These are phyloP conservation scores for Mesocentrotus franciscanus DNA, from an alignment of 53 echinoderm and acorn worm species.

Conservation along the genomic window DNA sequence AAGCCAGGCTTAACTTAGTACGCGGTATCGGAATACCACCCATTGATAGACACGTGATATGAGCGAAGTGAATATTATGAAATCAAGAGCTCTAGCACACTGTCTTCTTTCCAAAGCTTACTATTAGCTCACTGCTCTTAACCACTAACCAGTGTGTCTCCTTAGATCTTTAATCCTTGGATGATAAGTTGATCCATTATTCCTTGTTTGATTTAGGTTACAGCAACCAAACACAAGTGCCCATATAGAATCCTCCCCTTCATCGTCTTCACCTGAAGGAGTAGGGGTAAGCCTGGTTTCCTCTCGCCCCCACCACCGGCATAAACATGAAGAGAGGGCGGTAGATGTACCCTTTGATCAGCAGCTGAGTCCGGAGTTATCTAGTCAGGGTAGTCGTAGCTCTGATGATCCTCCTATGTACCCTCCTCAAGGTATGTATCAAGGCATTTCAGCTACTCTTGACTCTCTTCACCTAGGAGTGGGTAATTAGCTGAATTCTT, in stretches of 20 bases:
- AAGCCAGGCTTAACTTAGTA: no score
- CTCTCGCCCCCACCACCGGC: conserved; percentile 54
- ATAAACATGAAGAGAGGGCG: conserved; percentile 57
- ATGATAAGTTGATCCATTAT: no score
- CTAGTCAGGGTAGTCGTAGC: conserved; percentile 23
- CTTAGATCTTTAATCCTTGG: no score
- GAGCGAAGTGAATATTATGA: no score
- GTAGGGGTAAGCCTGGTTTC: conserved; percentile 82
- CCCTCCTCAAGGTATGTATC: neutral
- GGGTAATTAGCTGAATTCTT: neutral
- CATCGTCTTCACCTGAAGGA: conserved; percentile 74
- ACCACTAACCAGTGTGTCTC: no score
- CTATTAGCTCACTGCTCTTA: no score
- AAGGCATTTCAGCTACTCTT: neutral
- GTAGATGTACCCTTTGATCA: conserved; percentile 60
- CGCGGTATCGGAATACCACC: no score
- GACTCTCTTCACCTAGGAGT: neutral
- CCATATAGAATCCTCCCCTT: conserved; percentile 55
- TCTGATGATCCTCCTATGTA: conserved; percentile 19
- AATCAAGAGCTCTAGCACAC: no score
- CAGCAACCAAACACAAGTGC: conserved; percentile 59
- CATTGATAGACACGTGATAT: no score
- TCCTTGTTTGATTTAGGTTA: conserved; percentile 15
- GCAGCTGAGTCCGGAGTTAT: conserved; percentile 55
- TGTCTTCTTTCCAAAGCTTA: no score